These are phyloP conservation scores for Conomelus anceps DNA, from an alignment of 2,888 invertebrate species.

Conservation along the genomic window DNA sequence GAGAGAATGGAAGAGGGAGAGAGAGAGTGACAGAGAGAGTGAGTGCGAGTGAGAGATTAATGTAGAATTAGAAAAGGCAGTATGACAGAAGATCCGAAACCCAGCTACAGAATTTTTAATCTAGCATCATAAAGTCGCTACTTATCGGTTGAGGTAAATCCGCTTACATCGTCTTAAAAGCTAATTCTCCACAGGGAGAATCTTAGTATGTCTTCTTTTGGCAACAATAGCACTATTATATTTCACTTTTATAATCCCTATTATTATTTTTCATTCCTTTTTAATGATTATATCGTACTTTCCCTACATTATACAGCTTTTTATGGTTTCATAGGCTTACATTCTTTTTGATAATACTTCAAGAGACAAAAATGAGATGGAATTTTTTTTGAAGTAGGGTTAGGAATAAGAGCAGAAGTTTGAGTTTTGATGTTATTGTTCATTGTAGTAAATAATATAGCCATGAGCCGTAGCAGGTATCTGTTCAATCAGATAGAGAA, in stretches of 20 bases:
- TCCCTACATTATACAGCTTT: neutral
- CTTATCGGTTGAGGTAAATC: neutral
- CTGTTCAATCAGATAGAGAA: too few relatives aligned
- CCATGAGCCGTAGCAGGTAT: too few relatives aligned
- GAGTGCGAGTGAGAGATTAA: neutral
- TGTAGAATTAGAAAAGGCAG: neutral
- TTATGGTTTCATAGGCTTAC: neutral
- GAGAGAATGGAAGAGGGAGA: neutral
- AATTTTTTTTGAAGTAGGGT: too few relatives aligned
- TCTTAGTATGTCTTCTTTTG: neutral
- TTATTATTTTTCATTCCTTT: neutral
- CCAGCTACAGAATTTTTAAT: neutral
- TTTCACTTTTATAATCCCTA: neutral
- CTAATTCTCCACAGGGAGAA: neutral
- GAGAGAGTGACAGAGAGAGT: neutral
- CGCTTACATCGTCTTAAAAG: neutral
- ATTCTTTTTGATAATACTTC: neutral
- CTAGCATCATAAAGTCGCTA: neutral
- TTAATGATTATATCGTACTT: neutral
- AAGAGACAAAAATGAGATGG: neutral
- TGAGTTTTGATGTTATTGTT: too few relatives aligned
- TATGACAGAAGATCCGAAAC: neutral
- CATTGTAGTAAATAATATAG: too few relatives aligned
- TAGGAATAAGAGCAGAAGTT: too few relatives aligned
- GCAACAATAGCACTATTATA: neutral